Percentiles rank a stretch among this genome's conserved stretches.
phyloP scores from a whole-genome alignment of 2,797 vertebrate species.

The Oryzias dopingdopingensis region DNA sequence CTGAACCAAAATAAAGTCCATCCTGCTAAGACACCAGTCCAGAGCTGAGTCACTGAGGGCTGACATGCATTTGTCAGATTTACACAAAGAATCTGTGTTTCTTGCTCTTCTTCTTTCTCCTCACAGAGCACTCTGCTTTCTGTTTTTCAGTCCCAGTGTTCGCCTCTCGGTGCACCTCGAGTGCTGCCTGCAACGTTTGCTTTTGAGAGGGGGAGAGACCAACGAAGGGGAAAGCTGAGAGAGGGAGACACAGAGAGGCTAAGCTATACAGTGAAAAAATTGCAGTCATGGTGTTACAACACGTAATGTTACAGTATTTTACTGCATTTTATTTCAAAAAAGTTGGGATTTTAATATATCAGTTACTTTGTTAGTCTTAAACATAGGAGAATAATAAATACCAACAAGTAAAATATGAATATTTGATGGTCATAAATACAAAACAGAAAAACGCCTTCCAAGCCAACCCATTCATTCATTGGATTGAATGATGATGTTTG shows the following conservation, averaged over 20 bases:
- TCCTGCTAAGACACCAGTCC: constrained; percentile 34
- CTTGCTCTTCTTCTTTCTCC: constrained; percentile 11
- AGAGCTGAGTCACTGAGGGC: constrained; percentile 49
- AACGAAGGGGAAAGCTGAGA: constrained; percentile 42
- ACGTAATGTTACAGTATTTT: background rate
- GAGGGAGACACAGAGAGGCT: constrained; percentile 1
- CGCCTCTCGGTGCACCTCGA: constrained; percentile 31
- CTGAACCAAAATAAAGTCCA: constrained; percentile 48
- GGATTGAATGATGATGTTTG: too few species aligned
- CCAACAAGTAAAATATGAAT: too few species aligned
- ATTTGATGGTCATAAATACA: too few species aligned
- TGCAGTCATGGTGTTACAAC: background rate
- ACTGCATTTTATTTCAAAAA: background rate
- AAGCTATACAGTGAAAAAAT: constrained; percentile 7
- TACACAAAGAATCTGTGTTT: constrained; percentile 30
- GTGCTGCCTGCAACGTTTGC: constrained; percentile 49
- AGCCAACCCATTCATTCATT: too few species aligned
- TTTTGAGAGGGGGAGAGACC: constrained; percentile 40
- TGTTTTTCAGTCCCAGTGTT: constrained; percentile 23
- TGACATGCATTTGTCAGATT: constrained; percentile 41
- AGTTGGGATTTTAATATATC: too few species aligned
- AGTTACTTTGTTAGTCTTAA: too few species aligned
- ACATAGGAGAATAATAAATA: too few species aligned
- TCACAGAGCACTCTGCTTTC: constrained; percentile 6
- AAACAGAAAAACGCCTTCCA: too few species aligned